These are phyloP conservation scores for Chrysina gloriosa DNA, from an alignment of 2,888 invertebrate genomes.

Conservation along the genomic window DNA sequence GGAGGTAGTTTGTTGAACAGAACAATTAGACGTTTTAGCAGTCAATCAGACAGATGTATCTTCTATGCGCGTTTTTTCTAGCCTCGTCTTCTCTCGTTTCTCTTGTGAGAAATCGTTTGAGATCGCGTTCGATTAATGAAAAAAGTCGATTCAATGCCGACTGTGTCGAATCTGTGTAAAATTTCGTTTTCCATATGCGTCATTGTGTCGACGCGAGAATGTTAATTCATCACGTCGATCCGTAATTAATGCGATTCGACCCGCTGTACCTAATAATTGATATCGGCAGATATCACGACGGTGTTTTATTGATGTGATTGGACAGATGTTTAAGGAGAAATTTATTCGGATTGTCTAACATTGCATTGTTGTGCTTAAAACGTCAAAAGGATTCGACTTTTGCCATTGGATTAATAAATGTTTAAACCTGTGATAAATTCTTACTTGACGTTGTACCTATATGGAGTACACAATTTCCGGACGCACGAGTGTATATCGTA, in stretches of 20 bases:
- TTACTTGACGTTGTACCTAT: too few species aligned
- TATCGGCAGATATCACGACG: not conserved
- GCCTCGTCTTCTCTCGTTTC: not conserved
- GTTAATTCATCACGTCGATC: constrained; percentile 14
- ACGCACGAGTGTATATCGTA: too few species aligned
- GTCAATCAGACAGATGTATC: constrained; percentile 12
- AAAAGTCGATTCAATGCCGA: constrained; percentile 1
- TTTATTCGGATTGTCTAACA: too few species aligned
- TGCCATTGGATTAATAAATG: too few species aligned
- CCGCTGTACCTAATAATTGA: not conserved
- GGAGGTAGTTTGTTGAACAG: not conserved
- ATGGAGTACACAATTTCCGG: too few species aligned
- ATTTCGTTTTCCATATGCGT: not conserved
- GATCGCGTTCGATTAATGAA: not conserved
- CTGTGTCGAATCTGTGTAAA: too few species aligned
- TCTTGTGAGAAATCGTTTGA: not conserved
- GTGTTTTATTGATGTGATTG: not conserved
- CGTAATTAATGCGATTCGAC: not conserved
- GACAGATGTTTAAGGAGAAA: not conserved
- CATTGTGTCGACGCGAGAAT: not conserved
- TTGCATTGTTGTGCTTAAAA: too few species aligned
- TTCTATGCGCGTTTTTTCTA: not conserved
- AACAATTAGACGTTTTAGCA: constrained; percentile 14
- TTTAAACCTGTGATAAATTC: too few species aligned
- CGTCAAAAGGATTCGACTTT: too few species aligned